Evolutionary conservation across 2,888 invertebrate species (phyloP).

Genomic region (Apamea epomidion): DNA sequence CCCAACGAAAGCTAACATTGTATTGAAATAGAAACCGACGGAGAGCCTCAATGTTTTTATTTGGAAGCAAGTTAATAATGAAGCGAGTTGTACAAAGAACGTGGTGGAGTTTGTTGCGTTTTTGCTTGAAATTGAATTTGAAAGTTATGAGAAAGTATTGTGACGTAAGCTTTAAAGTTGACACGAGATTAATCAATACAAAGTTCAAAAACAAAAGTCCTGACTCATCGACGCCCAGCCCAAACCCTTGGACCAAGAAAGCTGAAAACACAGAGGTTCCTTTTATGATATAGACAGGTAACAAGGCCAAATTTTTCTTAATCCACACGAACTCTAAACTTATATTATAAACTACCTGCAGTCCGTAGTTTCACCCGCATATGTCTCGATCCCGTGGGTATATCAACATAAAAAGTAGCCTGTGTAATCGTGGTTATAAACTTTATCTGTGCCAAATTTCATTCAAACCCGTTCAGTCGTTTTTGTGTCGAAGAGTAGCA

Average conservation of each 20-base stretch:
- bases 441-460: too few species aligned
- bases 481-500: too few species aligned
- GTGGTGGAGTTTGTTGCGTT: constrained; percentile 15
- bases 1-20: constrained; percentile 67
- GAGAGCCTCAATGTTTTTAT: constrained; percentile 64
- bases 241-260: not conserved
- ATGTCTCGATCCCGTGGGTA: too few species aligned
- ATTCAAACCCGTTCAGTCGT: too few species aligned
- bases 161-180: constrained; percentile 5
- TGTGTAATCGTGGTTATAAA: too few species aligned
- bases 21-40: constrained; percentile 67
- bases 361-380: too few species aligned
- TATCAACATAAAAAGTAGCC: too few species aligned
- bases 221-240: not conserved
- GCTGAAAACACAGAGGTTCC: not conserved
- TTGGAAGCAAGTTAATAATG: constrained; percentile 61
- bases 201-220: not conserved
- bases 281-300: not conserved
- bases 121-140: constrained; percentile 37
- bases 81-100: constrained; percentile 44
- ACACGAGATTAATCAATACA: not conserved
- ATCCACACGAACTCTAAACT: too few species aligned
- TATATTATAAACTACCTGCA: too few species aligned
- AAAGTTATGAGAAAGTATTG: constrained; percentile 18
- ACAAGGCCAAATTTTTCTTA: not conserved